A percentile compares a stretch with the other conserved stretches of the same genome.
phyloP scores from a whole-genome alignment of 1,140 invertebrate species.

The Drosophila seguyi region DNA sequence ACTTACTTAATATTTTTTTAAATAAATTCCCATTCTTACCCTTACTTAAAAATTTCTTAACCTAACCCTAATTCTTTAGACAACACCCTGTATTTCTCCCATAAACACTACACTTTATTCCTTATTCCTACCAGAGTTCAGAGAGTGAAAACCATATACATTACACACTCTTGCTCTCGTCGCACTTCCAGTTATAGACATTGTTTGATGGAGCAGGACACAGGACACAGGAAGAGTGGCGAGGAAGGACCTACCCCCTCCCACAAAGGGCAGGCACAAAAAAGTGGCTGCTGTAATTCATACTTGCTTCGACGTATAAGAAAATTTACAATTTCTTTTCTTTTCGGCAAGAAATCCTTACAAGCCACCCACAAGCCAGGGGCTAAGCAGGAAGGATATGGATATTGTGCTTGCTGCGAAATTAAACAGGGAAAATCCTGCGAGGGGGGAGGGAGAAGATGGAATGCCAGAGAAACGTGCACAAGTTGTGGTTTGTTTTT shows the following conservation, averaged over 20 bases:
- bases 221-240: background rate
- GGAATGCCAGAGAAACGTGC: slow-evolving; percentile 66
- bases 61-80: background rate
- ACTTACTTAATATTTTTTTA: too few species aligned
- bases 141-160: slow-evolving; percentile 54
- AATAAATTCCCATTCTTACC: too few species aligned
- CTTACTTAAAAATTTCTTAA: too few species aligned
- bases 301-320: slow-evolving; percentile 54
- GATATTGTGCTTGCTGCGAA: slow-evolving; percentile 72
- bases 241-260: background rate
- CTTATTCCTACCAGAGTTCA: slow-evolving; percentile 57
- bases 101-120: slow-evolving; percentile 20
- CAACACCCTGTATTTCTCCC: slow-evolving; percentile 56
- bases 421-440: slow-evolving; percentile 59
- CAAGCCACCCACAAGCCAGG: slow-evolving; percentile 28
- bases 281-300: slow-evolving; percentile 63
- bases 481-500: slow-evolving; percentile 76
- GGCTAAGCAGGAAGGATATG: slow-evolving; percentile 69
- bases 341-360: slow-evolving; percentile 45
- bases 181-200: slow-evolving; percentile 53
- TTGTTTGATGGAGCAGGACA: slow-evolving; percentile 67
- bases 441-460: background rate
- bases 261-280: slow-evolving; percentile 35
- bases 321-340: slow-evolving; percentile 77
- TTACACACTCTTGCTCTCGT: slow-evolving; percentile 47